Evolutionary conservation across 2,888 invertebrate genomes (phyloP).

Genomic region (Chrysomela aeneicollis): DNA sequence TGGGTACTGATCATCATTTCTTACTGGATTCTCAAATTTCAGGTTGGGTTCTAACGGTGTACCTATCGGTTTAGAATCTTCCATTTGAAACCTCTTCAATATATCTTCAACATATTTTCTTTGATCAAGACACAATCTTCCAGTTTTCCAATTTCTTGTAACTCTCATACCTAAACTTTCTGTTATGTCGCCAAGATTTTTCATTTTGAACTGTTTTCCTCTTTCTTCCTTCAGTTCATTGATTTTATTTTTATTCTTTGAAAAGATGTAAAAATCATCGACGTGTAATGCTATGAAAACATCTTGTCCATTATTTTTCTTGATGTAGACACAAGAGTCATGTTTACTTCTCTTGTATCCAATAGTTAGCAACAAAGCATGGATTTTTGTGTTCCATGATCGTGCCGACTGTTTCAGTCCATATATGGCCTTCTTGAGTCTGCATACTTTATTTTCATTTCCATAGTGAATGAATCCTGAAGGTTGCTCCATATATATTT

Average conservation of each 20-base stretch:
- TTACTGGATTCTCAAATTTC: background rate
- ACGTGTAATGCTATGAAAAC: background rate
- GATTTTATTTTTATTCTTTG: background rate
- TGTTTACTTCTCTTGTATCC: too few species aligned
- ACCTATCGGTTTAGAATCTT: background rate
- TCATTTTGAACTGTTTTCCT: background rate
- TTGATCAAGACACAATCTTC: background rate
- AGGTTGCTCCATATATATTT: background rate
- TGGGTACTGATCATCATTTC: constrained; percentile 1
- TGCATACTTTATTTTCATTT: constrained; percentile 7
- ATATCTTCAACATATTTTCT: constrained; percentile 4
- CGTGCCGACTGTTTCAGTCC: constrained; percentile 16
- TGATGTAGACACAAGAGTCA: too few species aligned
- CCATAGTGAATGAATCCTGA: background rate
- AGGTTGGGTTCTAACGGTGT: constrained; percentile 1
- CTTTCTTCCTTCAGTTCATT: background rate
- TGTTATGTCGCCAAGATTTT: background rate
- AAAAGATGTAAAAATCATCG: background rate
- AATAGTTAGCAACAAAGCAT: background rate
- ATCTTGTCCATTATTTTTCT: background rate
- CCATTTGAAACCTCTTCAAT: constrained; percentile 9
- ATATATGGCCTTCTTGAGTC: constrained; percentile 11
- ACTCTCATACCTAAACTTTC: background rate
- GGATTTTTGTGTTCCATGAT: constrained; percentile 8
- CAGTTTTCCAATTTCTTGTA: background rate